A percentile compares a stretch with the other conserved stretches of the same genome.
Conservation (phyloP, 2,888 invertebrate genomes). For the Drosophila ochracea region DNA sequence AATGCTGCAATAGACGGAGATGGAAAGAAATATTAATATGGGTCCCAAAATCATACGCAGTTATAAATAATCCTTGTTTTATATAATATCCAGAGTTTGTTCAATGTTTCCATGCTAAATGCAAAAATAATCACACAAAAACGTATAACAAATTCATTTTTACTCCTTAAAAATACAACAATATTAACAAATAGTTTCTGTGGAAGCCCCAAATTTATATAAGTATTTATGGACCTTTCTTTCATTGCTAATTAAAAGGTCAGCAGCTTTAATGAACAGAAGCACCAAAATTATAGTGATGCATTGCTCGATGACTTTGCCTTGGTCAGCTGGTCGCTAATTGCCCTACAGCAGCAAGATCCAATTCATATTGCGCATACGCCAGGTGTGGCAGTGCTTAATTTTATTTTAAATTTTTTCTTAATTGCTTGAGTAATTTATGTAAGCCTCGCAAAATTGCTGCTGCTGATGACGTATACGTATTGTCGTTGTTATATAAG, state of each 20-base stretch:
- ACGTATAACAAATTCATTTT: neutral
- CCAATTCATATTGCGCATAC: constrained; percentile 36
- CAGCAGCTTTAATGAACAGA: constrained; percentile 19
- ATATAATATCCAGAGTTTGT: neutral
- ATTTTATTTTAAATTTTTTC: constrained; percentile 24
- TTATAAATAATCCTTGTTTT: neutral
- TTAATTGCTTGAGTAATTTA: constrained; percentile 48
- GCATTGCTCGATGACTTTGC: constrained; percentile 13
- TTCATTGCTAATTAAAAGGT: constrained; percentile 4
- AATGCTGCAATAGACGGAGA: constrained; percentile 72
- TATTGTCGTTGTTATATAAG: constrained; percentile 3
- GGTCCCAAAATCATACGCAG: neutral
- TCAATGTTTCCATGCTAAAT: neutral
- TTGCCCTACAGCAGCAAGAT: constrained; percentile 21
- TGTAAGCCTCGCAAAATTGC: constrained; percentile 10
- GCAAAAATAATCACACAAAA: neutral
- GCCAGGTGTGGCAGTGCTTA: constrained; percentile 26
- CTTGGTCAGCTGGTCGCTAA: constrained; percentile 25
- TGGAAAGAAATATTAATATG: neutral
- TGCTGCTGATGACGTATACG: neutral
- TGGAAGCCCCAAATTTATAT: neutral
- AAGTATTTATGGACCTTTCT: neutral
- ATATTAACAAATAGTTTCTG: neutral
- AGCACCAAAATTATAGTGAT: constrained; percentile 6
- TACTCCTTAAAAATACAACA: neutral